A percentile compares a stretch with the other conserved stretches of the same genome.
These are phyloP conservation scores for Agrotis exclamationis DNA, from an alignment of 2,888 invertebrate genomes.

Conservation along the genomic window DNA sequence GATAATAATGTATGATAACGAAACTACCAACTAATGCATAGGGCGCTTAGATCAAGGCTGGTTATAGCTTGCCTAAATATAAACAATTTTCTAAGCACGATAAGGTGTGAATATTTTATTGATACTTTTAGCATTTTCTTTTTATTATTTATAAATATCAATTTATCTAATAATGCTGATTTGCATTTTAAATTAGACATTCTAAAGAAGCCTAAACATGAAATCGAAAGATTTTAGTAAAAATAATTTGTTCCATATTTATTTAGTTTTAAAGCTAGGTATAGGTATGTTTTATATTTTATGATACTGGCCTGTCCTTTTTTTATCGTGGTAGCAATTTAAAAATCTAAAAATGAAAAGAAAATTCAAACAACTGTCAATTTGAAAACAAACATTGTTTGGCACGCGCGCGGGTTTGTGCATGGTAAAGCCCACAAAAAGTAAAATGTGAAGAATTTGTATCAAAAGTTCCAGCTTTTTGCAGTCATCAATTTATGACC, in stretches of 20 bases:
- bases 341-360: no score
- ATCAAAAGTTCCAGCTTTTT: no score
- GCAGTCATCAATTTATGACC: no score
- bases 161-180: background rate
- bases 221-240: background rate
- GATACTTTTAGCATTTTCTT: background rate
- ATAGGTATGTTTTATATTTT: no score
- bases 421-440: background rate
- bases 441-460: background rate
- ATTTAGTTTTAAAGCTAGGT: background rate
- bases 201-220: background rate
- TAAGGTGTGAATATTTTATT: constrained; percentile 1
- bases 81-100: background rate
- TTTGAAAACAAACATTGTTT: no score
- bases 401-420: background rate
- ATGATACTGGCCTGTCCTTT: no score
- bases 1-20: no score
- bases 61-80: background rate
- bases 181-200: background rate
- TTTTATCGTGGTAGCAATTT: no score
- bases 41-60: no score
- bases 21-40: no score
- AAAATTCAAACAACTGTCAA: no score
- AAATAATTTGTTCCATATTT: background rate
- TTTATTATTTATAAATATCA: background rate